A percentile compares a stretch with the other conserved stretches of the same genome.
These are phyloP conservation scores for Scaptomyza flava DNA, from an alignment of 2,888 invertebrate species.

Conservation along the genomic window DNA sequence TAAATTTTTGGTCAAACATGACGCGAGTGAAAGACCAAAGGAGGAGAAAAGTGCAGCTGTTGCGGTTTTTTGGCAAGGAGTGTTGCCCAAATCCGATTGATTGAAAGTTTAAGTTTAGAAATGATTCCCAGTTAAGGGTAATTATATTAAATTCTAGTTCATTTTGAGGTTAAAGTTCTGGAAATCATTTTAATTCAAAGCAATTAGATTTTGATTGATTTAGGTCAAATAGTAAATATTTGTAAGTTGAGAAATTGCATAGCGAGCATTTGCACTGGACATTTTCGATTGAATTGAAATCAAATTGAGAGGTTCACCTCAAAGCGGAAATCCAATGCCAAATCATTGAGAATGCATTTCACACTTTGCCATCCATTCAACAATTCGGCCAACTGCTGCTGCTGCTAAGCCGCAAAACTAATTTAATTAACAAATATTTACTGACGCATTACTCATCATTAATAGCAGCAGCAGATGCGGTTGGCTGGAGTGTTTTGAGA, in stretches of 20 bases:
- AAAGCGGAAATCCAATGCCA: slow-evolving; percentile 3
- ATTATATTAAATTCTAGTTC: too few species aligned
- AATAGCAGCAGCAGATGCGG: slow-evolving; percentile 24
- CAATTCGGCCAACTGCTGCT: not conserved
- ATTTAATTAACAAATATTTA: slow-evolving; percentile 69
- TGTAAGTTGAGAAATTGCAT: not conserved
- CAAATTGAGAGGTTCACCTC: slow-evolving; percentile 4
- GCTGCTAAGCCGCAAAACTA: slow-evolving; percentile 32
- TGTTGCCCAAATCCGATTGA: too few species aligned
- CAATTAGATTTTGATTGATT: not conserved
- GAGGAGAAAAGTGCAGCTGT: slow-evolving; percentile 11
- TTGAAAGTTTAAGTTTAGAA: too few species aligned
- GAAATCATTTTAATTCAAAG: not conserved
- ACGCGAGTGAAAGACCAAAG: slow-evolving; percentile 19
- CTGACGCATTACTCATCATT: slow-evolving; percentile 64
- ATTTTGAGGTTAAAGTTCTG: too few species aligned
- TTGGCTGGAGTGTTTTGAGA: not conserved
- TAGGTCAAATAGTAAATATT: slow-evolving; percentile 1
- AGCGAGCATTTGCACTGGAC: not conserved
- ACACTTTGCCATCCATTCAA: slow-evolving; percentile 28
- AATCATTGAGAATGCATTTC: slow-evolving; percentile 33
- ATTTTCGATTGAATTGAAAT: slow-evolving; percentile 6
- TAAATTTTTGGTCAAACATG: slow-evolving; percentile 57
- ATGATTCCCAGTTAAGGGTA: too few species aligned
- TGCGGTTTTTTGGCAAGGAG: not conserved